phyloP scores from a whole-genome alignment of 2,113 vertebrate species.

The Ibidorhyncha struthersii region DNA sequence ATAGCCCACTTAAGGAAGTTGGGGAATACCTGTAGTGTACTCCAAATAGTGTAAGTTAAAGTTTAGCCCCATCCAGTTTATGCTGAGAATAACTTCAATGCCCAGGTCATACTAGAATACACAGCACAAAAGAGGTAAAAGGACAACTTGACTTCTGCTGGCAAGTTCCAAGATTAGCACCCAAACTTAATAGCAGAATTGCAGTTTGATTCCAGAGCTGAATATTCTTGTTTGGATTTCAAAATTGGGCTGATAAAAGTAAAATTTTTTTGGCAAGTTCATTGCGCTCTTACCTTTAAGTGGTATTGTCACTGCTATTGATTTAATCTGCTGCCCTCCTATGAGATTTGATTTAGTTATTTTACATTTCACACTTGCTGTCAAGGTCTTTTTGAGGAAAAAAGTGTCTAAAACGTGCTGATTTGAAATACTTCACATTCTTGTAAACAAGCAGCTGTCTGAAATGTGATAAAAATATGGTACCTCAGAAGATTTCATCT shows the following conservation, averaged over 20 bases:
- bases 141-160: background rate
- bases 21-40: background rate
- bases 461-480: background rate
- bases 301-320: background rate
- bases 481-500: background rate
- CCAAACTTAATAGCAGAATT: background rate
- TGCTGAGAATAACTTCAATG: background rate
- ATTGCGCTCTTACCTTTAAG: background rate
- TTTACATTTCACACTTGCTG: background rate
- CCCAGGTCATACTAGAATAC: background rate
- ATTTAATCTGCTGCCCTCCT: background rate
- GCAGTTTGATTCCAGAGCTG: background rate
- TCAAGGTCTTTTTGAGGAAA: background rate
- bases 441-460: background rate
- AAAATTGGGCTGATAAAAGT: background rate
- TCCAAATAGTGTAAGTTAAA: background rate
- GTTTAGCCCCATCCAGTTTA: background rate
- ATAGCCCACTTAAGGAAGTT: background rate
- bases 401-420: background rate
- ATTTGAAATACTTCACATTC: background rate
- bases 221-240: background rate
- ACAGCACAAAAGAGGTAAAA: background rate
- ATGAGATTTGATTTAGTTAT: background rate
- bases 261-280: background rate
- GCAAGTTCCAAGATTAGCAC: background rate